A percentile compares a stretch with the other conserved stretches of the same genome.
Evolutionary conservation across 2,888 invertebrate genomes (phyloP).

Genomic region (Drosophila nigritarsus): DNA sequence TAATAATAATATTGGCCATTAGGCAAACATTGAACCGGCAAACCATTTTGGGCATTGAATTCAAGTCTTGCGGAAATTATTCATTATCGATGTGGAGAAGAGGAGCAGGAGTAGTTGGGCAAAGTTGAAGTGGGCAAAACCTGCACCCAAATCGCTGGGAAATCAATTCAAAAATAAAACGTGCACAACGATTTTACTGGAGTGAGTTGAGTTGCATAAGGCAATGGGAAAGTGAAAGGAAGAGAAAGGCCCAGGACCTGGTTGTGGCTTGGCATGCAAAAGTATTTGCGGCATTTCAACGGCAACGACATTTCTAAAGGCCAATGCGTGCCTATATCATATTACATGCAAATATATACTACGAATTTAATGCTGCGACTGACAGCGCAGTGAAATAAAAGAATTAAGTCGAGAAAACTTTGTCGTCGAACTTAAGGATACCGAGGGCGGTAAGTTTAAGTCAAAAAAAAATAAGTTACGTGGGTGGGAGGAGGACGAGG

Average conservation of each 20-base stretch:
- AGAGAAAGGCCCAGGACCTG: slow-evolving; percentile 21
- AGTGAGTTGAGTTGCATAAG: slow-evolving; percentile 43
- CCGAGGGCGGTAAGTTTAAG: slow-evolving; percentile 20
- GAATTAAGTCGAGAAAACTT: slow-evolving; percentile 29
- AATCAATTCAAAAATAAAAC: slow-evolving; percentile 68
- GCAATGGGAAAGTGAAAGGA: slow-evolving; percentile 19
- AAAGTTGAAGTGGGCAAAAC: slow-evolving; percentile 18
- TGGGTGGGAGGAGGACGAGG: slow-evolving; percentile 1
- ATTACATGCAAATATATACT: slow-evolving; percentile 63
- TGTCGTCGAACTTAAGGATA: slow-evolving; percentile 16
- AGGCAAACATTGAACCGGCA: slow-evolving; percentile 67
- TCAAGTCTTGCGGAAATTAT: slow-evolving; percentile 77
- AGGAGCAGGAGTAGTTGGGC: slow-evolving; percentile 1
- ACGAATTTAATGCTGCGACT: slow-evolving; percentile 32
- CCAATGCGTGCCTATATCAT: slow-evolving; percentile 72
- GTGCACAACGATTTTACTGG: slow-evolving; percentile 38
- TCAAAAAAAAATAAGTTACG: background rate
- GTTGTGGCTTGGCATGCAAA: slow-evolving; percentile 52
- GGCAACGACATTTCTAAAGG: slow-evolving; percentile 49
- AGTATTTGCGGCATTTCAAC: slow-evolving; percentile 71
- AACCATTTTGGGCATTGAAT: slow-evolving; percentile 73
- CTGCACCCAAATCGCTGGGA: slow-evolving; percentile 54
- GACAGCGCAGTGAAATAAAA: slow-evolving; percentile 31
- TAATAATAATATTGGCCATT: slow-evolving; percentile 78
- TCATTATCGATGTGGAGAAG: slow-evolving; percentile 69